Base-by-base conservation (phyloP, 2,113 vertebrate genomes). In the Mirounga angustirostris region DNA sequence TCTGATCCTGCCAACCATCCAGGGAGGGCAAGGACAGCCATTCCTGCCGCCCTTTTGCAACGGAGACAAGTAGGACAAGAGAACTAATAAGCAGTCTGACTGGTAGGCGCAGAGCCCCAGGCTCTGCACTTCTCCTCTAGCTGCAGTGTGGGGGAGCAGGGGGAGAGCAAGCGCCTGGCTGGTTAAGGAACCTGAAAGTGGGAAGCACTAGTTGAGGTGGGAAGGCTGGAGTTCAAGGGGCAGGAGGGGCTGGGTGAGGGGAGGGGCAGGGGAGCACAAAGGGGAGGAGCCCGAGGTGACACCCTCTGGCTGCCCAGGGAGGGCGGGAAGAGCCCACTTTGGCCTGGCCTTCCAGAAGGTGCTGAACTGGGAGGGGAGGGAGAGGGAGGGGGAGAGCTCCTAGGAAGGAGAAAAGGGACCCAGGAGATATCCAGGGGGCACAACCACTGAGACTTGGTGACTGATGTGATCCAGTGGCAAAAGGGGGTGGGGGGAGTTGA, bases 221-320 rank as follows among this genome's bases (percentile, higher is more conserved):
- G 56, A 18, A 65, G 63, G 14, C 50, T 59, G 30, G 84, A 15
- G 56, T 14, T 91, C 36, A 52, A 15, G 71, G 85, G 18, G n/a
- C 79, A 33, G 43, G 26, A 21, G 46, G 6, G 89, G 36, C 2
- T 15, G 1, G 12, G 5, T n/a, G 40, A 36, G 46, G 56, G 80
- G 30, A 21, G 36, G 15, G 11, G n/a, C 0, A 0, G 36, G 28
- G 2, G 26, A 8, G 56, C 5, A 16, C 14, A 14, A 40, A 78
- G 52, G 26, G 52, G 33, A 30, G 15, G 83, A 21, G 11, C 21
- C 12, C 63, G 43, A 13, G 79, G 52, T 12, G 52, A 18, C 15
- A n/a, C 30, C 19, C 22, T 7, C 58, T 0, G 43, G 67, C 43
- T n/a, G 76, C 63, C 40, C 6, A 8, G 18, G n/a, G 24, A 19